Percentiles rank a stretch among this genome's conserved stretches.
Evolutionary conservation across 2,888 invertebrate genomes (phyloP).

Genomic region (Zeuzera pyrina): DNA sequence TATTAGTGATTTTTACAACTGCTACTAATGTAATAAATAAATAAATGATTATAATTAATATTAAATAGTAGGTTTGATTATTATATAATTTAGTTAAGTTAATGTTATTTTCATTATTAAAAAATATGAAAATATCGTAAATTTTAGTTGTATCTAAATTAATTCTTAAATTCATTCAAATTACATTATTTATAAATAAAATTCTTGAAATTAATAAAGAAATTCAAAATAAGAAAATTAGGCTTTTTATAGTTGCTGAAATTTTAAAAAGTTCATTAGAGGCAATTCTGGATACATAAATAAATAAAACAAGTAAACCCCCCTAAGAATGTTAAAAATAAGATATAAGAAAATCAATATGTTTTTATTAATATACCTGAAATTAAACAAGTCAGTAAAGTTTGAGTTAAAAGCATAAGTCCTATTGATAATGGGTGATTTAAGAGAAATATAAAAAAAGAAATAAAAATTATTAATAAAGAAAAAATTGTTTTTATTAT

Average conservation of each 20-base stretch:
- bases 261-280: slow-evolving; percentile 74
- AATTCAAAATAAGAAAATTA: slow-evolving; percentile 22
- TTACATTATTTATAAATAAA: slow-evolving; percentile 29
- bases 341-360: slow-evolving; percentile 75
- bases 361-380: slow-evolving; percentile 59
- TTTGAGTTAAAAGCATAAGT: slow-evolving; percentile 67
- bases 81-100: slow-evolving; percentile 70
- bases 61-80: slow-evolving; percentile 60
- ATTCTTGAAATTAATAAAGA: slow-evolving; percentile 24
- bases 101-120: slow-evolving; percentile 51
- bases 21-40: slow-evolving; percentile 74
- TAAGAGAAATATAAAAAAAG: slow-evolving; percentile 36
- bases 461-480: slow-evolving; percentile 40
- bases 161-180: slow-evolving; percentile 37
- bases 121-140: slow-evolving; percentile 19
- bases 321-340: slow-evolving; percentile 76
- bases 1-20: slow-evolving; percentile 73
- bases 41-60: slow-evolving; percentile 71
- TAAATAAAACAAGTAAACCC: slow-evolving; percentile 77
- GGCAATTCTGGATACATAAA: slow-evolving; percentile 76
- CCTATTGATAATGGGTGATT: slow-evolving; percentile 71
- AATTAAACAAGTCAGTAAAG: slow-evolving; percentile 55
- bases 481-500: slow-evolving; percentile 44
- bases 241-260: slow-evolving; percentile 30
- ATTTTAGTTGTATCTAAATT: slow-evolving; percentile 35